phyloP scores from a whole-genome alignment of 2,888 invertebrate species.

The Sicus ferrugineus region DNA sequence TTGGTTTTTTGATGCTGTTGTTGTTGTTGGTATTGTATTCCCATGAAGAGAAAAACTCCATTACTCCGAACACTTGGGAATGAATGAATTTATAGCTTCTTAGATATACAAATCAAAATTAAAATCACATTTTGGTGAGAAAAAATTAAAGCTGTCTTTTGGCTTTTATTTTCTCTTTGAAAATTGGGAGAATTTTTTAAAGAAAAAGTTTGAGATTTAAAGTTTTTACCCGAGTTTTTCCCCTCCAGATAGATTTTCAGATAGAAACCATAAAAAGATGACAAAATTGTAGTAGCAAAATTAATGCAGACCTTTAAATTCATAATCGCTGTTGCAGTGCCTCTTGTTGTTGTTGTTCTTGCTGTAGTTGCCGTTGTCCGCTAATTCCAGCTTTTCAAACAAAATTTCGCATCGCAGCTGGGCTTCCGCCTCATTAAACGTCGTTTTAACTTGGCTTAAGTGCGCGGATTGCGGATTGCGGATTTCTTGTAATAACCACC shows the following conservation, averaged over 20 bases:
- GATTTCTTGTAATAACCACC: no score
- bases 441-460: constrained; percentile 11
- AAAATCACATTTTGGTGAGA: no score
- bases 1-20: background rate
- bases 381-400: no score
- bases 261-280: background rate
- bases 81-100: no score
- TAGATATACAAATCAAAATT: no score
- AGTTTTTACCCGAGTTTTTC: background rate
- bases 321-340: constrained; percentile 6
- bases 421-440: background rate
- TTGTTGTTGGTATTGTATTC: background rate
- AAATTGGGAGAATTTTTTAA: background rate
- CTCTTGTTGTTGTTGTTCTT: constrained; percentile 20
- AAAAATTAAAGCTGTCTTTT: no score
- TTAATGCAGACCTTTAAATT: constrained; percentile 25
- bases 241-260: background rate
- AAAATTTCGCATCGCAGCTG: no score
- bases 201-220: background rate
- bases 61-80: no score
- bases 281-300: no score
- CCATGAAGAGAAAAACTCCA: background rate
- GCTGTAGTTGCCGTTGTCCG: background rate
- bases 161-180: no score
- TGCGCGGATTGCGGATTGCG: background rate